Conservation (phyloP, 2,113 vertebrate genomes). For the Tachuris rubrigastra region DNA sequence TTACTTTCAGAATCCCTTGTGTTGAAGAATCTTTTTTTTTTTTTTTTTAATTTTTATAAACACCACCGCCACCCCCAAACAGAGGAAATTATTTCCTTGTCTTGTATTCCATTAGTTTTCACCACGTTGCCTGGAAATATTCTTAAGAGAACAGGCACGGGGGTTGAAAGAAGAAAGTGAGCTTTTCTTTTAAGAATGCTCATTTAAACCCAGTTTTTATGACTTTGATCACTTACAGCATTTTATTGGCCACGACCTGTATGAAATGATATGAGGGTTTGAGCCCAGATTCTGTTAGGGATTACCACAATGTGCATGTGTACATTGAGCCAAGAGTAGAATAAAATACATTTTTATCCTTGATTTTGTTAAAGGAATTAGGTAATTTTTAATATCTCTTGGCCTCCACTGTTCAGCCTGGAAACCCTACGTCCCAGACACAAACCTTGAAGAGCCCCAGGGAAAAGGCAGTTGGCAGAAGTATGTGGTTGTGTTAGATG, state of each 20-base stretch:
- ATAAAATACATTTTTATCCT: neutral
- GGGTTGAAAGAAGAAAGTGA: neutral
- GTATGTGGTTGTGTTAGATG: neutral
- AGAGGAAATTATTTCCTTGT: neutral
- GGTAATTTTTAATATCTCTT: neutral
- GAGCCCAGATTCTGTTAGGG: neutral
- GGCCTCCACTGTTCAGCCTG: neutral
- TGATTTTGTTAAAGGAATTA: neutral
- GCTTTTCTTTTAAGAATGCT: neutral
- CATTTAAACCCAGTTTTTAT: neutral
- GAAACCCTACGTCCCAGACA: neutral
- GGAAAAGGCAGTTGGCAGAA: neutral
- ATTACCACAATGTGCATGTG: rapidly evolving
- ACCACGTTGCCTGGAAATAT: neutral
- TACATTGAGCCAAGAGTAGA: neutral
- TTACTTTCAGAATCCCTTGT: neutral
- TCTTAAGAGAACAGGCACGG: neutral
- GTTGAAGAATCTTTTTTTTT: neutral
- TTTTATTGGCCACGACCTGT: neutral
- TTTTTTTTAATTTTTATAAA: neutral
- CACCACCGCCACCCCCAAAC: rapidly evolving
- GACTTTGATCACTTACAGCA: neutral
- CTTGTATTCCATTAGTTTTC: neutral
- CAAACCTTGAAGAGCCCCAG: neutral
- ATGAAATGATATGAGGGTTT: neutral